Evolutionary conservation across 2,797 vertebrate genomes (phyloP).

Genomic region (Hoplostethus atlanticus): DNA sequence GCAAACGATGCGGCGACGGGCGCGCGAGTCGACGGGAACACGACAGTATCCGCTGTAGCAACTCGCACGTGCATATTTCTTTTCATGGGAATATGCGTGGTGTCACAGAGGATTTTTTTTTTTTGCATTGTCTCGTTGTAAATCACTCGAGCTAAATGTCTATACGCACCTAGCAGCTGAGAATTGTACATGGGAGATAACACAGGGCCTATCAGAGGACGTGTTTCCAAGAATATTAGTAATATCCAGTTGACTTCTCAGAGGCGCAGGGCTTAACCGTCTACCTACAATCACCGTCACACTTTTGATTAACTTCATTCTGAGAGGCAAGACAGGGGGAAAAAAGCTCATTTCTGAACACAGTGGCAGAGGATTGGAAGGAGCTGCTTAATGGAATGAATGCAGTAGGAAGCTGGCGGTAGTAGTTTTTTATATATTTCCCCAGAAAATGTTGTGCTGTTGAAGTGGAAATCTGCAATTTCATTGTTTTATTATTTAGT

Average conservation of each 20-base stretch:
- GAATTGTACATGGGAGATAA: not conserved
- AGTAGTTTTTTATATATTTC: not conserved
- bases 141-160: too few species aligned
- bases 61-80: not conserved
- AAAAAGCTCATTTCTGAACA: not conserved
- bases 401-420: not conserved
- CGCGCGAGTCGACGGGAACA: not conserved
- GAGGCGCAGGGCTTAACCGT: not conserved
- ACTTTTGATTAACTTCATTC: not conserved
- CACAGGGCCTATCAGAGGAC: not conserved
- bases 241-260: not conserved
- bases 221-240: not conserved
- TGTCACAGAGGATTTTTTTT: too few species aligned
- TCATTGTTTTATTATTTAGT: not conserved
- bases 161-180: too few species aligned
- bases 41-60: too few species aligned
- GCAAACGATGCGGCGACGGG: not conserved
- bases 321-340: not conserved
- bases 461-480: too few species aligned
- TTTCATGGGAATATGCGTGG: not conserved
- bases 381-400: constrained; percentile 27
- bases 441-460: not conserved
- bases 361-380: constrained; percentile 27
- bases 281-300: not conserved
- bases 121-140: too few species aligned